Conservation (phyloP, 2,888 invertebrate genomes). For the Aporophyla nigra region DNA sequence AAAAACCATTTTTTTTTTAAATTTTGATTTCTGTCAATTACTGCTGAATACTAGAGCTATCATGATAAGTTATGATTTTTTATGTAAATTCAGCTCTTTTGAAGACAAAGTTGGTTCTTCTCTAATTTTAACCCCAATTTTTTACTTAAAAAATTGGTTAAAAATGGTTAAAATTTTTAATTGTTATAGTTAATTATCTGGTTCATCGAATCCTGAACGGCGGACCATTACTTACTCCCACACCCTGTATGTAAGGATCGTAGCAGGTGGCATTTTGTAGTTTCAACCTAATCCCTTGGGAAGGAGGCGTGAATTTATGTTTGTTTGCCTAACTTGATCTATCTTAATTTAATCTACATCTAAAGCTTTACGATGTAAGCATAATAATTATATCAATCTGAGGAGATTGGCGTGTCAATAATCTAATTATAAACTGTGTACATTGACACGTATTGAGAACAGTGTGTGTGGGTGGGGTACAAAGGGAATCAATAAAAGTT, state of each 20-base stretch:
- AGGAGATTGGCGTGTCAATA: slow-evolving; percentile 10
- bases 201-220: too few relatives aligned
- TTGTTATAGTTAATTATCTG: too few relatives aligned
- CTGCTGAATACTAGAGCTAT: too few relatives aligned
- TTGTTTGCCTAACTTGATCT: neutral
- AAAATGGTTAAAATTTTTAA: too few relatives aligned
- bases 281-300: neutral
- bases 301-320: neutral
- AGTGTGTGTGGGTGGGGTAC: slow-evolving; percentile 17
- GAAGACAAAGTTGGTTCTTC: too few relatives aligned
- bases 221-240: too few relatives aligned
- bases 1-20: too few relatives aligned
- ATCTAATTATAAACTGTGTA: slow-evolving; percentile 38
- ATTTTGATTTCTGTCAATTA: too few relatives aligned
- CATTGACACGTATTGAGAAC: neutral
- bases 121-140: too few relatives aligned
- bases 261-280: neutral
- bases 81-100: too few relatives aligned
- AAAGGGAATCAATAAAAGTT: slow-evolving; percentile 53
- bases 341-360: neutral
- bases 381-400: slow-evolving; percentile 20
- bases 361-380: neutral
- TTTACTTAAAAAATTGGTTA: too few relatives aligned
- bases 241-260: neutral
- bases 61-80: too few relatives aligned